These are phyloP conservation scores for Plutella xylostella DNA, from an alignment of 2,888 invertebrate species.

Conservation along the genomic window DNA sequence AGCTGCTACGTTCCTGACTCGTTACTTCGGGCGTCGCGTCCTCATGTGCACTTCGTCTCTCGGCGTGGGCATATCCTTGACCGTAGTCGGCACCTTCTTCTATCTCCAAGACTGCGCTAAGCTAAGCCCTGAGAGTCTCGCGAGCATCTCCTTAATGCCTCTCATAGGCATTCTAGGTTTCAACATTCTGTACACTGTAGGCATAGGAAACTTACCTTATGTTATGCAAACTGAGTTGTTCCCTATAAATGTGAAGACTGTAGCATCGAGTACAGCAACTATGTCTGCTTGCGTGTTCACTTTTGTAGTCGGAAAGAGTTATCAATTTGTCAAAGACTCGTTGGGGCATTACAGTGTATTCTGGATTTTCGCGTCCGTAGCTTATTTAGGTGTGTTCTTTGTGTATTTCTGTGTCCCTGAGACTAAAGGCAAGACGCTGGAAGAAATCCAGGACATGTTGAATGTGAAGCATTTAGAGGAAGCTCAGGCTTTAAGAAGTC, in stretches of 20 bases:
- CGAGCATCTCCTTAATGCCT: conserved; percentile 59
- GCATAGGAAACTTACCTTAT: conserved; percentile 71
- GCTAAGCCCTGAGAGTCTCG: conserved; percentile 36
- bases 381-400: conserved; percentile 68
- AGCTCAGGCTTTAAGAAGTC: too few species aligned
- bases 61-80: conserved; percentile 64
- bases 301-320: conserved; percentile 70
- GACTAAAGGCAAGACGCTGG: conserved; percentile 72
- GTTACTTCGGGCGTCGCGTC: conserved; percentile 64
- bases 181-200: conserved; percentile 69
- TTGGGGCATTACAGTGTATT: conserved; percentile 71
- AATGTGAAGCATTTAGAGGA: neutral
- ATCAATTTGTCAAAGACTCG: conserved; percentile 65
- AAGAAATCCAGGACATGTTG: conserved; percentile 65
- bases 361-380: conserved; percentile 66
- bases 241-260: conserved; percentile 72
- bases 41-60: conserved; percentile 65
- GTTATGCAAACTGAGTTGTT: conserved; percentile 74
- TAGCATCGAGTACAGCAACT: conserved; percentile 69
- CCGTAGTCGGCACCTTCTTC: conserved; percentile 63
- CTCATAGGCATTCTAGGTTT: conserved; percentile 67
- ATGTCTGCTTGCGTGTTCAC: conserved; percentile 67
- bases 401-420: conserved; percentile 71
- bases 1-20: conserved; percentile 59
- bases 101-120: conserved; percentile 54